These are phyloP conservation scores for Drosophila azteca DNA, from an alignment of 1,140 invertebrate genomes.

Conservation along the genomic window DNA sequence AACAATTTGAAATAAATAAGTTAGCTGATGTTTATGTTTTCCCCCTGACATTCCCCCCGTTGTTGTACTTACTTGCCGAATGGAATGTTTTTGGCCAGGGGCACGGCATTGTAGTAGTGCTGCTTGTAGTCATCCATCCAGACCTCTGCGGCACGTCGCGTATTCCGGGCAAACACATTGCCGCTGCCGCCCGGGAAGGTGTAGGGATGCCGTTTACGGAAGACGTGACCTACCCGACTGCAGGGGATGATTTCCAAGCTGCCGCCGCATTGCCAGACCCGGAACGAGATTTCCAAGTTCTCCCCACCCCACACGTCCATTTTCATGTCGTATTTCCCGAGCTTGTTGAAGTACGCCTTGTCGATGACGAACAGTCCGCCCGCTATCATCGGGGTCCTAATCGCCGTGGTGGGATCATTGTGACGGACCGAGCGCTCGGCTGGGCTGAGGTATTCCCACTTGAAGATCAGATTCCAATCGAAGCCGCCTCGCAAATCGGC, in stretches of 20 bases:
- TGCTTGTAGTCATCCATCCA: constrained; percentile 98
- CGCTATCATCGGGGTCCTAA: constrained; percentile 96
- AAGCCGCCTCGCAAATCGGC: constrained; percentile 96
- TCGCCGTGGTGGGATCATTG: constrained; percentile 91
- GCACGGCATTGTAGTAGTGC: constrained; percentile 94
- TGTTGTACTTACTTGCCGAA: constrained; percentile 92
- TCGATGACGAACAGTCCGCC: constrained; percentile 97
- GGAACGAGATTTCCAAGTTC: constrained; percentile 86
- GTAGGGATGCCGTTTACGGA: constrained; percentile 97
- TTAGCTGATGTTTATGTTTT: constrained; percentile 8
- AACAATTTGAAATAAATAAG: constrained; percentile 37
- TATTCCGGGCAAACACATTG: constrained; percentile 95
- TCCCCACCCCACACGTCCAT: constrained; percentile 97
- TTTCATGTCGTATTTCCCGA: constrained; percentile 98
- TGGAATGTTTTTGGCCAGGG: constrained; percentile 92
- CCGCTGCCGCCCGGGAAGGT: constrained; percentile 97
- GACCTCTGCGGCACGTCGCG: constrained; percentile 94
- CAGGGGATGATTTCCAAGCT: constrained; percentile 97
- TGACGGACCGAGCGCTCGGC: constrained; percentile 91
- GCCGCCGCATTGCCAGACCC: constrained; percentile 98
- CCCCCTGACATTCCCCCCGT: too few relatives aligned
- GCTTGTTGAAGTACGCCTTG: constrained; percentile 94
- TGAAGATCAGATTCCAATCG: constrained; percentile 97
- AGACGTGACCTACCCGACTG: constrained; percentile 94
- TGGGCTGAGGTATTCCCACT: constrained; percentile 97